phyloP scores from a whole-genome alignment of 2,113 vertebrate species.

The Pyxicephalus adspersus region DNA sequence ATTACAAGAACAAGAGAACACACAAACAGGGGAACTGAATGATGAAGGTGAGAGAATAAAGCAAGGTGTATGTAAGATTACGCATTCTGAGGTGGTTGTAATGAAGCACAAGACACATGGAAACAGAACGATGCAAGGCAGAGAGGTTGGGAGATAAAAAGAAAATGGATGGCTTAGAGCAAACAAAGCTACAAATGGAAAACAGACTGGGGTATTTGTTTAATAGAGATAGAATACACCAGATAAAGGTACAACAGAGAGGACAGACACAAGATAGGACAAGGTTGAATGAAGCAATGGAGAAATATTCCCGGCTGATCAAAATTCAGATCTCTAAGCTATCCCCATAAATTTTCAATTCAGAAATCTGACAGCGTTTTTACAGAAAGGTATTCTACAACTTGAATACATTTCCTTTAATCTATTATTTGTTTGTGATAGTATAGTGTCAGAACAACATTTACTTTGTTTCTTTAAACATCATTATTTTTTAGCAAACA shows the following conservation, averaged over 20 bases:
- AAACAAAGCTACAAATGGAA: constrained; percentile 40
- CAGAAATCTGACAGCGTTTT: constrained; percentile 20
- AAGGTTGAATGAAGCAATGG: constrained; percentile 56
- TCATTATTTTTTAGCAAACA: constrained; percentile 47
- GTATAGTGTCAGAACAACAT: constrained; percentile 32
- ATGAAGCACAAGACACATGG: constrained; percentile 7
- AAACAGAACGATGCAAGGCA: constrained; percentile 1
- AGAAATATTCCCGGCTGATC: constrained; percentile 32
- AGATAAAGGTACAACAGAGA: constrained; percentile 43
- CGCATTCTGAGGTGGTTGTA: constrained; percentile 24
- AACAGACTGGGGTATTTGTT: constrained; percentile 37
- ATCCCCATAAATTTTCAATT: constrained; percentile 40
- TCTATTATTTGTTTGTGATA: constrained; percentile 25
- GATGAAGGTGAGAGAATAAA: constrained; percentile 14
- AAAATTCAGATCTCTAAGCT: constrained; percentile 29
- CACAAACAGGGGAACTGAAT: background rate
- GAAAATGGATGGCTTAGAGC: constrained; percentile 50
- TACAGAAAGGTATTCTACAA: constrained; percentile 9
- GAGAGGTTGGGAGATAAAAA: constrained; percentile 37
- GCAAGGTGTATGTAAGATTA: constrained; percentile 32
- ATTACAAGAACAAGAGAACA: no score
- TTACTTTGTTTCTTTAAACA: constrained; percentile 47
- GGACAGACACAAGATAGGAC: constrained; percentile 52
- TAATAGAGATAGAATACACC: constrained; percentile 48
- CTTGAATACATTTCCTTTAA: constrained; percentile 47